Base-by-base conservation (phyloP, 2,888 invertebrate genomes). In the Lithophane ornitopus region DNA sequence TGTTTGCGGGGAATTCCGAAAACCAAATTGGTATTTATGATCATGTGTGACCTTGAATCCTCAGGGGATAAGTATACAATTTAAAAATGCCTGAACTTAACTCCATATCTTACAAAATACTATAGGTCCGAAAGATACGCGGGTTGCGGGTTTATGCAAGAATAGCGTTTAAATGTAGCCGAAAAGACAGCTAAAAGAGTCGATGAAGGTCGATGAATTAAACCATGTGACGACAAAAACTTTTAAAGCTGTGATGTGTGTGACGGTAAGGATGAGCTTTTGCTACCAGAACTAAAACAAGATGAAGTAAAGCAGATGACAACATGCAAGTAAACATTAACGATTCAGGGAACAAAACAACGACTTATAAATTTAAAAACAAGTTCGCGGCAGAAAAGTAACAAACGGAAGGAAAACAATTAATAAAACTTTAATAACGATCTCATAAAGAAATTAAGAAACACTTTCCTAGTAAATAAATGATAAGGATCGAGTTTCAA, bases 401-500 rank as follows among this genome's bases (percentile, higher is more conserved):
- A 59, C 39, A 71, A 73, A 74, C 14, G 34, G 61, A 74, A 59
- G 44, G 14, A 44, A 65, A 79, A 41, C 61, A 74, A 76, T 85
- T 76, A 74, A 82, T 82, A 78, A 72, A 82, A 82, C 16, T 71
- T 58, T 74, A 85, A 79, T 81, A 86, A 69, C 74, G 70, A 72
- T 61, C 78, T 68, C 80, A 73, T 78, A 84, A 82, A 80, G 39
- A 77, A 84, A 82, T 82, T 80, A 77, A 84, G 74, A 72, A 80
- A 79, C 76, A 81, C 75, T 79, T 78, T 82, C 59, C 58, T 82
- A 70, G 76, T 77, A 85, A 85, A 79, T 78, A 80, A 75, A 80
- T 22, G 70, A 85, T 85, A 81, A 67, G 62, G 78, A 84, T 88
- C 86, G 61, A 81, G 74, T 84, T 86, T 76, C 86, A 81, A 76